Base-by-base conservation (phyloP, 1,140 invertebrate species). In the Rhopalosiphum padi region DNA sequence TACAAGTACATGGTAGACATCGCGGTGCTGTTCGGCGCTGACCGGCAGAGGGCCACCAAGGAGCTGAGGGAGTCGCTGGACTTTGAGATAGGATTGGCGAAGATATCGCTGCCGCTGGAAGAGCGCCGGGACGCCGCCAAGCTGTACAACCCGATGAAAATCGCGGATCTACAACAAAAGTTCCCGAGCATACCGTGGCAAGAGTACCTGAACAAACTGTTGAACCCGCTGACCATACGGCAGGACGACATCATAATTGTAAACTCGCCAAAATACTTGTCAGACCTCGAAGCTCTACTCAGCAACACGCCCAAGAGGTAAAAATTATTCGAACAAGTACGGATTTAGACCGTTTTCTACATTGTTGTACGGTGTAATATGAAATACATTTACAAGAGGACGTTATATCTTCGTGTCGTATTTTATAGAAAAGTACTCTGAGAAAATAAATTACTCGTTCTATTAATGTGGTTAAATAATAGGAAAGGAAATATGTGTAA, bases 81-180 rank as follows among this genome's bases (percentile, higher is more conserved):
- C 35, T 99, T 99, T 94, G 99, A 99, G 96, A 98, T 98, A 30
- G 96, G 97, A 94, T 96, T 99, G 77, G 98, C 98, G n/a, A 99
- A 99, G 98, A 98, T 98, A 94, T 98, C 98, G 0, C 95, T 98
- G 94, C 98, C 98, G 5, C 96, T 97, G 93, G 98, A 99, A 95
- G 98, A 99, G 95, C 96, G 98, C 88, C 96, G 98, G 93, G 99
- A 99, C 95, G 98, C 98, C 5, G 97, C 98, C 7, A 97, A 97
- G 94, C 96, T 99, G 7, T 99, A 99, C 95, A 99, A 99, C 95
- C 97, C 98, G 25, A 98, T 98, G 96, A 97, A 97, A 0, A 95
- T 99, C 7, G 95, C 95, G 9, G 96, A 99, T 93, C 95, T 99
- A 21, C 96, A 97, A 94, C 94, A 96, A 43, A 97, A 97, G 90